These are phyloP conservation scores for Hystrix cristata DNA, from an alignment of 2,113 vertebrate genomes.

Conservation along the genomic window DNA sequence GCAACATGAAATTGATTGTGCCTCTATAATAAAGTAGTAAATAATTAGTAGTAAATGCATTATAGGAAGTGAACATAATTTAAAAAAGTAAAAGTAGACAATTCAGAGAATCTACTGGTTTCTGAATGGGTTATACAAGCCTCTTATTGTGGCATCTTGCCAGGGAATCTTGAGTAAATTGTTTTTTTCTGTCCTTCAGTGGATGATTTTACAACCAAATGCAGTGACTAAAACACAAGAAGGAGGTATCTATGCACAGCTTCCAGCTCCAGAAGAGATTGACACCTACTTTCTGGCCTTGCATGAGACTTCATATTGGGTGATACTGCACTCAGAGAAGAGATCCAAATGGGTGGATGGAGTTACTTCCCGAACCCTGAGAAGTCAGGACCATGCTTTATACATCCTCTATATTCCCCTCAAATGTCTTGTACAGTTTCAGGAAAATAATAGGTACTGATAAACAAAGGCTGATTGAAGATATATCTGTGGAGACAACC, in stretches of 20 bases:
- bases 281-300: background rate
- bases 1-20: background rate
- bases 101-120: background rate
- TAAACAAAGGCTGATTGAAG: background rate
- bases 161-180: slow-evolving; percentile 2
- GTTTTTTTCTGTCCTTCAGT: background rate
- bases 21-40: background rate
- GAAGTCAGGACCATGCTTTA: background rate
- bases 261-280: background rate
- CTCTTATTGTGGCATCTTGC: background rate
- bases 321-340: background rate
- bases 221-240: slow-evolving; percentile 5
- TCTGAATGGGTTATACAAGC: background rate
- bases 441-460: background rate
- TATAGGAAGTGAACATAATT: background rate
- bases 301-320: background rate
- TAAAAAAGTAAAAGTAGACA: background rate
- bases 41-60: slow-evolving; percentile 21
- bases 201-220: background rate
- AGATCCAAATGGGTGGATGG: background rate
- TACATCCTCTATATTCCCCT: background rate
- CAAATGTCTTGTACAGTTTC: background rate
- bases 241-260: background rate
- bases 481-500: background rate
- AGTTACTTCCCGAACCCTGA: background rate